Evolutionary conservation across 2,888 invertebrate genomes (phyloP).

Genomic region (Malachius bipustulatus): DNA sequence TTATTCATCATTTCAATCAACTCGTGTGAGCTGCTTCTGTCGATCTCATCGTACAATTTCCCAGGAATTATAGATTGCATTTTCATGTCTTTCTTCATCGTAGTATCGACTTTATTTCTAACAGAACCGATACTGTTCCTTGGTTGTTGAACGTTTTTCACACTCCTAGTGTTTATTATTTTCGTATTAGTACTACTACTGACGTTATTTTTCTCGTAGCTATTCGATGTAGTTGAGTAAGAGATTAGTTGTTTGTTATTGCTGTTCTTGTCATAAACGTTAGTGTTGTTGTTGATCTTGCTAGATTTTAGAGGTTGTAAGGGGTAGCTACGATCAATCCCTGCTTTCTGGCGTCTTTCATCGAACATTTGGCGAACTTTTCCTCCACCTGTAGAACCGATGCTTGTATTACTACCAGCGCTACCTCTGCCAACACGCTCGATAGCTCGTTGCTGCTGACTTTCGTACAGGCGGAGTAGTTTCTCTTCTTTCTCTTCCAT

Average conservation of each 20-base stretch:
- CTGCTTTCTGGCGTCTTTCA: conserved; percentile 61
- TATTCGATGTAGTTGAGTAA: too few relatives aligned
- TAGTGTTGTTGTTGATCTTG: conserved; percentile 17
- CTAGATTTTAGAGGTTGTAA: conserved; percentile 54
- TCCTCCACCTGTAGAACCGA: conserved; percentile 26
- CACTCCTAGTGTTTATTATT: not conserved
- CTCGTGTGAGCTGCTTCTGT: conserved; percentile 16
- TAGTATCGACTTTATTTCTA: conserved; percentile 1
- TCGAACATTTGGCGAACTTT: conserved; percentile 77
- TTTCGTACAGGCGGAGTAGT: conserved; percentile 56
- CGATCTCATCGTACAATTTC: too few relatives aligned
- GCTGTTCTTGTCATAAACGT: conserved; percentile 14
- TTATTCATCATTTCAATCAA: conserved; percentile 37
- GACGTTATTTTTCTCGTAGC: too few relatives aligned
- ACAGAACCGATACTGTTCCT: too few relatives aligned
- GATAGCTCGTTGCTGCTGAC: conserved; percentile 53
- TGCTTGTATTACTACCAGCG: conserved; percentile 38
- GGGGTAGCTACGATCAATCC: conserved; percentile 72
- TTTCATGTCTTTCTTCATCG: too few relatives aligned
- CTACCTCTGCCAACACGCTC: conserved; percentile 44
- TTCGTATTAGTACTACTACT: not conserved
- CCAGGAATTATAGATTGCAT: too few relatives aligned
- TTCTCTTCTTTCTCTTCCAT: conserved; percentile 71
- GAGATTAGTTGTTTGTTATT: not conserved
- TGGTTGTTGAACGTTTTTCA: too few relatives aligned